Evolutionary conservation across 2,888 invertebrate genomes (phyloP), one percentile per base, ranked within the genome.

Genomic region (Aporophyla lueneburgensis): DNA sequence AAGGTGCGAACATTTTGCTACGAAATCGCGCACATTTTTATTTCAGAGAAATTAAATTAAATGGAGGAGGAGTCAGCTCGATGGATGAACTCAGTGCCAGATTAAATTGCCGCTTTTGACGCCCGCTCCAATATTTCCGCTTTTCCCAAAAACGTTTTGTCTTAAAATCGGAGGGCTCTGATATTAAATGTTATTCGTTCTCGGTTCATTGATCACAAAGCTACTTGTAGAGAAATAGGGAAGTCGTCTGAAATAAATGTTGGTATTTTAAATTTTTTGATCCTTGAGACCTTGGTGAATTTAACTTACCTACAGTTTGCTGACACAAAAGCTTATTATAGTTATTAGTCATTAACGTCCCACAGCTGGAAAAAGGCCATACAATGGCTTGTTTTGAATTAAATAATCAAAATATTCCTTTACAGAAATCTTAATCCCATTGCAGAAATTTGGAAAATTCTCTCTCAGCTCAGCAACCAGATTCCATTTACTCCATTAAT

Each of bases 1-100:
- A 76, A 85, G 84, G 86, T 89, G 87, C 82, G 85, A 89, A 86
- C 74, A 81, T 84, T 87, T 81, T 73, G 75, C 68, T 77, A 80
- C 67, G 83, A 87, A 86, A 85, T 85, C 83, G 85, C 78, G 33
- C 33, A 33, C 71, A 65, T 78, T 82, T 85, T 81, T 82, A 74
- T 79, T 80, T 73, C 49, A 53, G 1, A 43, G 80, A 83, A 69
- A 81, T 81, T 79, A 73, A 66, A 27, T 71, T 49, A 80, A 76
- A 63, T 83, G 69, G 71, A 33, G 58, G 51, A 71, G 46, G 33
- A 81, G 40, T 71, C 69, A 61, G 14, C 24, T 71, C 46, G 58
- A 53, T n/a, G 40, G 9, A 68, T 73, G 62, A 81, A 73, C 46
- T 80, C 33, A 49, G 69, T 40, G n/a, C 54, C 59, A 66, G 78